Evolutionary conservation across 2,113 vertebrate species (phyloP).

Genomic region (Dinomys branickii): DNA sequence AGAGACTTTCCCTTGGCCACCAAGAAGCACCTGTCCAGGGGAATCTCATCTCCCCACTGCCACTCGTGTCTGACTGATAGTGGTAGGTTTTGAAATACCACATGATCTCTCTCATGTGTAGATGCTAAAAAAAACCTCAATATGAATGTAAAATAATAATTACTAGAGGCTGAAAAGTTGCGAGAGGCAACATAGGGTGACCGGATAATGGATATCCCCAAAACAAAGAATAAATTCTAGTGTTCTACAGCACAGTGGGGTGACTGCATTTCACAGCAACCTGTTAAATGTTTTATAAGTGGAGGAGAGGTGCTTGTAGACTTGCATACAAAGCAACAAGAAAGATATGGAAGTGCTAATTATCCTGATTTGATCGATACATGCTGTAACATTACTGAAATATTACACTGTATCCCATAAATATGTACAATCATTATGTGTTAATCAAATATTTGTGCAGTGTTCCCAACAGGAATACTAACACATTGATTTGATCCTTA

Average conservation of each 20-base stretch:
- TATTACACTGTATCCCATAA: neutral
- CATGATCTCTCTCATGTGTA: neutral
- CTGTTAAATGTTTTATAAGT: neutral
- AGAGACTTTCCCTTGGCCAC: too few relatives aligned
- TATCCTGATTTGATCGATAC: neutral
- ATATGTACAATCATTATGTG: neutral
- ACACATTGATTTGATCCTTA: neutral
- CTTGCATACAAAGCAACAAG: too few relatives aligned
- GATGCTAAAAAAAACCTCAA: neutral
- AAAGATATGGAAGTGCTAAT: neutral
- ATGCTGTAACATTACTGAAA: neutral
- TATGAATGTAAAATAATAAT: neutral
- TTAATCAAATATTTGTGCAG: neutral
- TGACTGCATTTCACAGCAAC: neutral
- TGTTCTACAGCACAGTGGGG: neutral
- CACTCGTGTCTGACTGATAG: too few relatives aligned
- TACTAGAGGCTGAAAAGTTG: neutral
- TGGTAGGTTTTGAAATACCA: too few relatives aligned
- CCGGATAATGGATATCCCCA: too few relatives aligned
- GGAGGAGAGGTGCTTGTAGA: neutral
- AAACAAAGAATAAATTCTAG: neutral
- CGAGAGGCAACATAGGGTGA: neutral
- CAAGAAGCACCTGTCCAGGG: too few relatives aligned
- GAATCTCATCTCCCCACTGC: too few relatives aligned
- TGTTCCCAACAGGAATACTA: neutral